phyloP scores from a whole-genome alignment of 2,113 vertebrate species.

The Pterocles orientalis region DNA sequence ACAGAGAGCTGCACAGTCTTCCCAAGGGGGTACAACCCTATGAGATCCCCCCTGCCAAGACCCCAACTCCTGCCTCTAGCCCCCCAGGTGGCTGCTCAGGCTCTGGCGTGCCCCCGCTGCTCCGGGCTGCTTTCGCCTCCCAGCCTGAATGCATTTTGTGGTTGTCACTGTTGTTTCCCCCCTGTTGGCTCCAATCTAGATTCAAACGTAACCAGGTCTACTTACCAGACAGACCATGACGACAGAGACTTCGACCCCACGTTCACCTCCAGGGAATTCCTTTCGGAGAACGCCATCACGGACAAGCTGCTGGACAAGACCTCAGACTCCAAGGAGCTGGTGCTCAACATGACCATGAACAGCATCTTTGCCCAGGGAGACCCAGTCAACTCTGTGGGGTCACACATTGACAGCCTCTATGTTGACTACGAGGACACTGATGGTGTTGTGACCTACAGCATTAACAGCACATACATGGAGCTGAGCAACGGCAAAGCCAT shows the following conservation, averaged over 20 bases:
- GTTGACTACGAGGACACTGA: slow-evolving; percentile 80
- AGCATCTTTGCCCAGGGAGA: slow-evolving; percentile 82
- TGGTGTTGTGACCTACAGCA: not conserved
- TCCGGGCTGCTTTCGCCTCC: slow-evolving; percentile 10
- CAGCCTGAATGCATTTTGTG: slow-evolving; percentile 37
- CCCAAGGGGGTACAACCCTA: not conserved
- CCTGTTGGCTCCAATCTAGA: slow-evolving; percentile 64
- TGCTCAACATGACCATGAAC: slow-evolving; percentile 85
- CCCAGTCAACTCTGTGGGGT: slow-evolving; percentile 66
- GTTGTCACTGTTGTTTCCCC: slow-evolving; percentile 45
- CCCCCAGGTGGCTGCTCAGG: not conserved
- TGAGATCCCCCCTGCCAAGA: not conserved
- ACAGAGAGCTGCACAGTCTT: not conserved
- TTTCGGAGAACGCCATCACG: slow-evolving; percentile 86
- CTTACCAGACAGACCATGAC: slow-evolving; percentile 64
- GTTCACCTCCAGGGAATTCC: slow-evolving; percentile 72
- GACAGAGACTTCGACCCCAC: slow-evolving; percentile 28
- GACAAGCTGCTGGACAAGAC: slow-evolving; percentile 78
- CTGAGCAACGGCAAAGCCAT: slow-evolving; percentile 76
- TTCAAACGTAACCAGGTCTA: slow-evolving; percentile 71
- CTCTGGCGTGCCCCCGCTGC: not conserved
- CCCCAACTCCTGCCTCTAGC: not conserved
- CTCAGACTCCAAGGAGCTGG: slow-evolving; percentile 76
- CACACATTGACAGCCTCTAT: slow-evolving; percentile 69
- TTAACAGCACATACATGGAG: slow-evolving; percentile 85